Percentiles rank a stretch among this genome's conserved stretches.
Conservation (phyloP, 2,888 invertebrate genomes). For the Cistogaster globosa region DNA sequence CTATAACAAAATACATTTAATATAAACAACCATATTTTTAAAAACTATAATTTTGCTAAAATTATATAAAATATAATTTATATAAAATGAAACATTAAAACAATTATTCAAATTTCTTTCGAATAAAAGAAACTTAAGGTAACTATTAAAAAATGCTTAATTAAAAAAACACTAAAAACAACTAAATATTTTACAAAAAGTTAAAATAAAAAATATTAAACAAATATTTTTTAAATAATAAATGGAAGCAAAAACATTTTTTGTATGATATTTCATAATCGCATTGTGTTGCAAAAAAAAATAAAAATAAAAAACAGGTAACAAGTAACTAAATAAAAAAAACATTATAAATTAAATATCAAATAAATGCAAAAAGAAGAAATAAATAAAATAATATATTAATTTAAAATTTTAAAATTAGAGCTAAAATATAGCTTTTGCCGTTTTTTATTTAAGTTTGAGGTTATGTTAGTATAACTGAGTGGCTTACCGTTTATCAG, state of each 20-base stretch:
- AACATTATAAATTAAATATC: conserved; percentile 19
- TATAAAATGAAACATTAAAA: conserved; percentile 1
- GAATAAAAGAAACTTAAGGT: conserved; percentile 7
- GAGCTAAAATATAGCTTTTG: not conserved
- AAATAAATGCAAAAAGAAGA: conserved; percentile 1
- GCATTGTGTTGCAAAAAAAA: conserved; percentile 32
- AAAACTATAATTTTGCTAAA: conserved; percentile 69
- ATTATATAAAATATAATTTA: conserved; percentile 48
- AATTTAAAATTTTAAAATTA: not conserved
- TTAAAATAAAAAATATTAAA: conserved; percentile 12
- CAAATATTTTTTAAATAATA: conserved; percentile 58
- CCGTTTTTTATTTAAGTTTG: not conserved
- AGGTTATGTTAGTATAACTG: too few species aligned
- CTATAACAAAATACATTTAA: conserved; percentile 71
- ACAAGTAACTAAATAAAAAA: conserved; percentile 35
- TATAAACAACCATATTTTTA: conserved; percentile 56
- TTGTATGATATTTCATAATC: conserved; percentile 31
- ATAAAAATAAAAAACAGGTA: conserved; percentile 22
- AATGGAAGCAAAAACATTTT: conserved; percentile 32
- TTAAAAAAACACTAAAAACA: conserved; percentile 52
- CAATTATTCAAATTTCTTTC: conserved; percentile 5
- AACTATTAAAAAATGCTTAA: conserved; percentile 52
- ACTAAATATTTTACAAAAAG: conserved; percentile 30
- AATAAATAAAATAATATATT: conserved; percentile 1
- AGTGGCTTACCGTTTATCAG: too few species aligned